Conservation (phyloP, 1,140 invertebrate species). For the Drosophila teissieri region DNA sequence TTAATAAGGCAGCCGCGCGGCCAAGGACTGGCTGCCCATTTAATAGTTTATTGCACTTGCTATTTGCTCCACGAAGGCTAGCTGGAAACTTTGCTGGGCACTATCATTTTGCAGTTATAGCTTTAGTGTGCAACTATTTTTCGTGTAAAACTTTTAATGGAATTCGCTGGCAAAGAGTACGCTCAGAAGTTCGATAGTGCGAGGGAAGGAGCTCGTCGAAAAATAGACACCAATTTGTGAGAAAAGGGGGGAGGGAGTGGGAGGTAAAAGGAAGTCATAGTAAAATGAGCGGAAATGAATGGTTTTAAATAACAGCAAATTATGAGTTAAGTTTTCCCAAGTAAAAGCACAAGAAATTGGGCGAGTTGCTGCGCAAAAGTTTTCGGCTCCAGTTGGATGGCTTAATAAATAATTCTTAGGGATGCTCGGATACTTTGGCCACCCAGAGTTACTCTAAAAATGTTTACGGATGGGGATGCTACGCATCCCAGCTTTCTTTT, state of each 20-base stretch:
- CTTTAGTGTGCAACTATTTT: conserved; percentile 82
- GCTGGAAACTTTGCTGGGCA: conserved; percentile 65
- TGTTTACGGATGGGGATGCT: neutral
- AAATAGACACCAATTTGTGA: conserved; percentile 74
- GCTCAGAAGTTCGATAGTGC: conserved; percentile 54
- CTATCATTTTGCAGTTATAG: conserved; percentile 81
- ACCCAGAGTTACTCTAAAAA: conserved; percentile 21
- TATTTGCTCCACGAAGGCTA: conserved; percentile 6
- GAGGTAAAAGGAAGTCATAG: conserved; percentile 46
- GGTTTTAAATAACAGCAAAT: conserved; percentile 83
- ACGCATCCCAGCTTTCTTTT: conserved; percentile 6
- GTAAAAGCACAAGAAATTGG: conserved; percentile 36
- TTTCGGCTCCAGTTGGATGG: conserved; percentile 65
- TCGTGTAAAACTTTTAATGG: conserved; percentile 83
- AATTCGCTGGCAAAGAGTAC: conserved; percentile 52
- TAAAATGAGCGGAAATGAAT: conserved; percentile 83
- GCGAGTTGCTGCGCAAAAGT: conserved; percentile 46
- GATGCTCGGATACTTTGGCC: conserved; percentile 28
- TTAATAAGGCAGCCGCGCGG: conserved; percentile 65
- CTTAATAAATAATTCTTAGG: conserved; percentile 78
- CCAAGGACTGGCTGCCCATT: conserved; percentile 53
- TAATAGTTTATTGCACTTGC: conserved; percentile 69
- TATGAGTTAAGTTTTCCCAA: conserved; percentile 75
- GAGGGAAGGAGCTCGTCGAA: conserved; percentile 60
- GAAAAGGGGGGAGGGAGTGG: neutral